A percentile compares a stretch with the other conserved stretches of the same genome.
Evolutionary conservation across 2,888 invertebrate genomes (phyloP).

Genomic region (Scaptomyza caliginosa): DNA sequence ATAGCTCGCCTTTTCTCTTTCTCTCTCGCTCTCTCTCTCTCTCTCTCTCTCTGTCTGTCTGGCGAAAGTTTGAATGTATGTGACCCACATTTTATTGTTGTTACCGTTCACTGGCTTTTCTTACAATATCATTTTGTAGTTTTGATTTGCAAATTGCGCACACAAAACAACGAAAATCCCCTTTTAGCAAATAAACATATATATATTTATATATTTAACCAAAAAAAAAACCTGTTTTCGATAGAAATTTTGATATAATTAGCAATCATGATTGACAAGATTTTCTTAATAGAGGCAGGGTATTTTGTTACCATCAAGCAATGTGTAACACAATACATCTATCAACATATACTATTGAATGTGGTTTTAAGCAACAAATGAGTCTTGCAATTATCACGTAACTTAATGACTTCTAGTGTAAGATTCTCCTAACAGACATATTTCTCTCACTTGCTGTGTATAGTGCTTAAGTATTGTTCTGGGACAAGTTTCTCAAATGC

Average conservation of each 20-base stretch:
- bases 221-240: not conserved
- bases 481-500: slow-evolving; percentile 22
- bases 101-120: slow-evolving; percentile 49
- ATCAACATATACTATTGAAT: too few species aligned
- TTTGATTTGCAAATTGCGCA: slow-evolving; percentile 37
- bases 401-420: too few species aligned
- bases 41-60: not conserved
- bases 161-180: slow-evolving; percentile 3
- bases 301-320: too few species aligned
- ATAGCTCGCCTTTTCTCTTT: slow-evolving; percentile 1
- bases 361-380: too few species aligned
- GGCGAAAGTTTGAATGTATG: slow-evolving; percentile 49
- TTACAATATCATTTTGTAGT: slow-evolving; percentile 36
- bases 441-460: slow-evolving; percentile 1
- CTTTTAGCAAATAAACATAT: not conserved
- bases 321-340: too few species aligned
- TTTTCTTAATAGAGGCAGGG: not conserved
- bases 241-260: not conserved
- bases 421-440: slow-evolving; percentile 9
- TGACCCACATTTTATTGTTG: slow-evolving; percentile 47
- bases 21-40: not conserved
- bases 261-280: not conserved
- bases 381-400: too few species aligned
- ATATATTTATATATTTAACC: slow-evolving; percentile 4
- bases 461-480: slow-evolving; percentile 25